Evolutionary conservation across 2,888 invertebrate species (phyloP).

Genomic region (Lissocephala sabroskyi): DNA sequence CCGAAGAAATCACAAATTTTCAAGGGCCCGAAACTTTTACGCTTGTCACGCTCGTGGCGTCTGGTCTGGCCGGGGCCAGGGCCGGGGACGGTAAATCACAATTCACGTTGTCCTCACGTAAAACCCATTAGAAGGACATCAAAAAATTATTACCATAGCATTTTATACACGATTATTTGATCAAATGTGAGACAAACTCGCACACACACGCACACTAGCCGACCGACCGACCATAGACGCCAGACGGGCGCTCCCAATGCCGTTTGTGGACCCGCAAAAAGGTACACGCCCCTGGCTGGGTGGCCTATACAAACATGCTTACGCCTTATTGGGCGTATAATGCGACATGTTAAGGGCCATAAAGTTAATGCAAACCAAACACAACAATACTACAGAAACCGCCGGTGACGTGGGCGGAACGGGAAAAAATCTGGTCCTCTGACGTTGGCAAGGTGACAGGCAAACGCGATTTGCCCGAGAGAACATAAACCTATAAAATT

Average conservation of each 20-base stretch:
- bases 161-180: slow-evolving; percentile 28
- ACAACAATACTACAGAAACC: slow-evolving; percentile 6
- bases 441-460: slow-evolving; percentile 17
- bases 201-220: too few relatives aligned
- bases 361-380: slow-evolving; percentile 54
- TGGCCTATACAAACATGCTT: slow-evolving; percentile 4
- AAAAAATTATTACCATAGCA: slow-evolving; percentile 55
- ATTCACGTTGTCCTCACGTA: slow-evolving; percentile 51
- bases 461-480: slow-evolving; percentile 15
- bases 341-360: slow-evolving; percentile 43
- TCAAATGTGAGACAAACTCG: slow-evolving; percentile 14
- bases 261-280: slow-evolving; percentile 1
- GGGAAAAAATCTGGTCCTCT: slow-evolving; percentile 10
- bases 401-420: slow-evolving; percentile 8
- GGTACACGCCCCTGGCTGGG: slow-evolving; percentile 17
- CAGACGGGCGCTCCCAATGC: neutral
- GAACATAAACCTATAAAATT: too few relatives aligned
- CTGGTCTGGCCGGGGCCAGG: too few relatives aligned
- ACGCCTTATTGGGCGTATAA: slow-evolving; percentile 32
- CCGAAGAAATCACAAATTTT: too few relatives aligned
- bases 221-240: too few relatives aligned
- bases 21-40: too few relatives aligned
- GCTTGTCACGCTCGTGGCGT: slow-evolving; percentile 3
- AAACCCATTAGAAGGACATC: slow-evolving; percentile 49
- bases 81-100: slow-evolving; percentile 49